phyloP scores from a whole-genome alignment of 2,888 invertebrate species.

The Mesopsocus fuscifrons region DNA sequence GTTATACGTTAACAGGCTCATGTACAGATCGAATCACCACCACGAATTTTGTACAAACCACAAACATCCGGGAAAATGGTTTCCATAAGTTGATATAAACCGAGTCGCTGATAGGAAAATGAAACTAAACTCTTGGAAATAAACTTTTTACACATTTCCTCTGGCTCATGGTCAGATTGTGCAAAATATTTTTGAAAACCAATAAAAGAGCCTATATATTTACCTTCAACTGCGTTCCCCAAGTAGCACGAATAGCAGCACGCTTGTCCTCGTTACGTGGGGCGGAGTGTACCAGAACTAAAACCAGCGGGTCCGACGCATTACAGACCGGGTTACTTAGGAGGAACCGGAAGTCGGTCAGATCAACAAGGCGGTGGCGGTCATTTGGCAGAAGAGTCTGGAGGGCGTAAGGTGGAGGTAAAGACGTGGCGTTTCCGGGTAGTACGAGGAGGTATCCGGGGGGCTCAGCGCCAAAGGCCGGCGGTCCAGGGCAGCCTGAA shows the following conservation, averaged over 20 bases:
- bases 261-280: slow-evolving; percentile 43
- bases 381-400: slow-evolving; percentile 19
- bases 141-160: too few relatives aligned
- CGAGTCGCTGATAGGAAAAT: too few relatives aligned
- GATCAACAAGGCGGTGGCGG: slow-evolving; percentile 31
- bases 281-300: slow-evolving; percentile 49
- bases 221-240: slow-evolving; percentile 30
- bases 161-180: too few relatives aligned
- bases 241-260: slow-evolving; percentile 47
- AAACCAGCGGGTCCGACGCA: slow-evolving; percentile 29
- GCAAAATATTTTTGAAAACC: too few relatives aligned
- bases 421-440: slow-evolving; percentile 12
- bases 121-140: too few relatives aligned
- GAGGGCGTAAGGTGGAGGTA: slow-evolving; percentile 9
- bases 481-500: slow-evolving; percentile 13
- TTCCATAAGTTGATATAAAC: too few relatives aligned
- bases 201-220: too few relatives aligned
- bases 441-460: slow-evolving; percentile 12
- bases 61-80: too few relatives aligned
- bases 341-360: slow-evolving; percentile 39
- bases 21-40: too few relatives aligned
- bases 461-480: slow-evolving; percentile 3
- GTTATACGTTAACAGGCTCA: too few relatives aligned
- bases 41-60: too few relatives aligned
- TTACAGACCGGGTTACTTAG: slow-evolving; percentile 32